Evolutionary conservation across 1,140 invertebrate species (phyloP), one percentile per base, ranked within the genome.

Genomic region (Drosophila lini): DNA sequence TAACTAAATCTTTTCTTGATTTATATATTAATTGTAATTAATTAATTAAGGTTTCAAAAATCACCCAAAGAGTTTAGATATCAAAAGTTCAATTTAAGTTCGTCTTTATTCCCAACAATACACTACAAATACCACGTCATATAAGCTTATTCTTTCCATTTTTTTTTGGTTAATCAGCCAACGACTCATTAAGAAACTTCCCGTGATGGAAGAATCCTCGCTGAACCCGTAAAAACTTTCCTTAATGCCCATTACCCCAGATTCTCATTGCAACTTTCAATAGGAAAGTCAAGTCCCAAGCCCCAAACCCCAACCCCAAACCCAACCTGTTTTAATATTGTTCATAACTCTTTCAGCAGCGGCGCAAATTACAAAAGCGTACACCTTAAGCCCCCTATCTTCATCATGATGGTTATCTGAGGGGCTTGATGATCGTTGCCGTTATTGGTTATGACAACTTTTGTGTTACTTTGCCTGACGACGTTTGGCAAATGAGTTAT

Each of bases 361-460:
- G 60, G 41, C 25, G 70, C 55, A 84, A 85, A 85, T 86, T 81
- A 80, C 68, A 70, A 88, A 82, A 82, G 75, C 57, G 58, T 67
- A 63, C 70, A 88, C 83, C 83, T 88, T 80, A 60, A 77, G 80
- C 74, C 44, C 55, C 64, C 36, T 63, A 70, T 78, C 63, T 53
- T 34, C 61, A 48, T 62, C 32, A 82, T 69, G 36, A 68, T 63
- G 48, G 52, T 75, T 75, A 81, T 84, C 62, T 48, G 10, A 36
- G 52, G 45, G 25, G 9, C 31, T 22, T 71, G 68, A 71, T 59
- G 68, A 71, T 71, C 65, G 64, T 71, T 71, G 25, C 67, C 65
- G 74, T 88, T 81, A 88, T 82, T 82, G 80, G 80, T 88, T 86
- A 78, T 80, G 83, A 80, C 80, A 86, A 89, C 83, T 86, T 86